phyloP scores from a whole-genome alignment of 2,888 invertebrate species.

The Griposia aprilina region DNA sequence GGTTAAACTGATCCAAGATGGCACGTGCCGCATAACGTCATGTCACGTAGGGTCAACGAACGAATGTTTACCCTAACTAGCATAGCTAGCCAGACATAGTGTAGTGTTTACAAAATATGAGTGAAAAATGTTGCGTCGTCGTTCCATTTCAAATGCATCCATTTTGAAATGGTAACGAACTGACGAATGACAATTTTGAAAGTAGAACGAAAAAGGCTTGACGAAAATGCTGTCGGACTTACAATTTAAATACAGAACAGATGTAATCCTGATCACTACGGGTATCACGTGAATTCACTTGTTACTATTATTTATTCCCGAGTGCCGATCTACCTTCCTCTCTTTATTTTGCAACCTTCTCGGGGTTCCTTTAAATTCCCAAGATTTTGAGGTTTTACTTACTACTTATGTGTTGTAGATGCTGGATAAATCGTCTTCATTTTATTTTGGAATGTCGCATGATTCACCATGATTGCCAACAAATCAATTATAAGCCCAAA shows the following conservation, averaged over 20 bases:
- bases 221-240: not conserved
- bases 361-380: not conserved
- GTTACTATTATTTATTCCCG: not conserved
- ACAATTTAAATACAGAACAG: conserved; percentile 1
- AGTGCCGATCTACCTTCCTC: not conserved
- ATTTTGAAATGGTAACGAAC: not conserved
- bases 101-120: conserved; percentile 37
- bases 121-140: conserved; percentile 20
- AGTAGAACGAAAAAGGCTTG: not conserved
- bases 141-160: not conserved
- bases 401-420: not conserved
- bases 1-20: conserved; percentile 14
- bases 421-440: not conserved
- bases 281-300: not conserved
- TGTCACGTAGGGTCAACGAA: conserved; percentile 50
- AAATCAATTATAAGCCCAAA: not conserved
- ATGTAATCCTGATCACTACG: not conserved
- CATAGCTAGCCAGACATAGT: conserved; percentile 13
- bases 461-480: not conserved
- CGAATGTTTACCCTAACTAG: conserved; percentile 45
- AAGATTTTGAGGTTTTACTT: not conserved
- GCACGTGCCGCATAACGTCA: conserved; percentile 31
- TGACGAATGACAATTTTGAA: not conserved
- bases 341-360: not conserved
- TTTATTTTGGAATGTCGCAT: not conserved